Conservation (phyloP, 2,888 invertebrate genomes). For the Ischnus inquisitorius region DNA sequence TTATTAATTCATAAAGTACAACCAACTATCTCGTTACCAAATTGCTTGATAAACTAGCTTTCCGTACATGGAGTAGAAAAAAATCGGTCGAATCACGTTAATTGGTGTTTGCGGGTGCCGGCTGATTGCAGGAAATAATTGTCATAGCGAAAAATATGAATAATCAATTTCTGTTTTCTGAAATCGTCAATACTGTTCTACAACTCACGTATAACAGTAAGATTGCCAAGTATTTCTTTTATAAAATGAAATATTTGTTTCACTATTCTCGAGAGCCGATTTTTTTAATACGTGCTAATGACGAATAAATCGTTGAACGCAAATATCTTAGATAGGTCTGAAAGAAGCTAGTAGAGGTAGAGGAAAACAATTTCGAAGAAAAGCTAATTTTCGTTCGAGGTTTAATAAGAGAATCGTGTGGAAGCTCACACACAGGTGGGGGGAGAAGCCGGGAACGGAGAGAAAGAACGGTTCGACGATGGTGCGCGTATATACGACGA, state of each 20-base stretch:
- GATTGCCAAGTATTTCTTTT: too few relatives aligned
- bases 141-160: too few relatives aligned
- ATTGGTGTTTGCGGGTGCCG: too few relatives aligned
- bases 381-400: neutral
- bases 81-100: too few relatives aligned
- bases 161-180: too few relatives aligned
- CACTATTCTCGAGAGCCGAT: too few relatives aligned
- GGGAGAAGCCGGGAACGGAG: conserved; percentile 5
- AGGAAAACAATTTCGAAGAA: conserved; percentile 18
- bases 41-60: neutral
- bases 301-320: neutral
- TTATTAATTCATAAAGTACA: conserved; percentile 8
- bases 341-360: neutral
- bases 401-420: conserved; percentile 9
- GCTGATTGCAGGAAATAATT: too few relatives aligned
- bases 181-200: too few relatives aligned
- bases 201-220: too few relatives aligned
- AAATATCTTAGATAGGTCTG: neutral
- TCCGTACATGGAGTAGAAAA: too few relatives aligned
- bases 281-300: too few relatives aligned
- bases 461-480: conserved; percentile 37
- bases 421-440: neutral
- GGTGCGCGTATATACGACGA: conserved; percentile 31
- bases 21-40: neutral
- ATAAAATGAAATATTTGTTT: too few relatives aligned